These are phyloP conservation scores for Eilema griseolum DNA, from an alignment of 2,888 invertebrate genomes.

Conservation along the genomic window DNA sequence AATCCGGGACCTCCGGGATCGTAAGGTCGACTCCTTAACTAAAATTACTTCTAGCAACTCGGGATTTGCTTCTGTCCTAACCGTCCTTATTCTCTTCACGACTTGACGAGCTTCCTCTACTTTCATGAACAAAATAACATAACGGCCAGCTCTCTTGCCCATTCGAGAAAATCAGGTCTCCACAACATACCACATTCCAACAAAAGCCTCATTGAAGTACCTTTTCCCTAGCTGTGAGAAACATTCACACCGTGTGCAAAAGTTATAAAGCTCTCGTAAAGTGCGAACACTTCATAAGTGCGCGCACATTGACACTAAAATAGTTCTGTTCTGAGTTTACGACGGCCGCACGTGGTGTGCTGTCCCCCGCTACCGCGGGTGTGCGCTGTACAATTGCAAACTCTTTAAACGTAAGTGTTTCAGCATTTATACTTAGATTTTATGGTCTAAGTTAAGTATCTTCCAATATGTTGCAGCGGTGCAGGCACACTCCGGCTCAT, in stretches of 20 bases:
- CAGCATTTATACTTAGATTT: slow-evolving; percentile 12
- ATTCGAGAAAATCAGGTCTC: neutral
- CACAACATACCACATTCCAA: neutral
- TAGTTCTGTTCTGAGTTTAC: slow-evolving; percentile 24
- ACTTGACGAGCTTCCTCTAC: no score
- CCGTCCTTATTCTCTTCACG: no score
- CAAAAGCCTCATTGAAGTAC: neutral
- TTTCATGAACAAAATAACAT: neutral
- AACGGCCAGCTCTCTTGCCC: neutral
- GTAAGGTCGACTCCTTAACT: no score
- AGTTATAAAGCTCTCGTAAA: slow-evolving; percentile 29
- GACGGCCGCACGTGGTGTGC: slow-evolving; percentile 34
- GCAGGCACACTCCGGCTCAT: neutral
- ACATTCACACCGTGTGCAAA: neutral
- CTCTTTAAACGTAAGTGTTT: slow-evolving; percentile 4
- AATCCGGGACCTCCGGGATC: no score
- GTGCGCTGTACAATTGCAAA: slow-evolving; percentile 11
- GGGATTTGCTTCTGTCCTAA: neutral
- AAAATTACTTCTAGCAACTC: neutral
- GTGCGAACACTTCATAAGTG: slow-evolving; percentile 31
- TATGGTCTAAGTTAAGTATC: slow-evolving; percentile 15
- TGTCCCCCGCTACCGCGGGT: slow-evolving; percentile 13
- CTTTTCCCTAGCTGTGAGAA: neutral
- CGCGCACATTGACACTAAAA: slow-evolving; percentile 26
- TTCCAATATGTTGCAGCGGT: slow-evolving; percentile 14